Evolutionary conservation across 1,140 invertebrate species (phyloP).

Genomic region (Chironomus striatipennis): DNA sequence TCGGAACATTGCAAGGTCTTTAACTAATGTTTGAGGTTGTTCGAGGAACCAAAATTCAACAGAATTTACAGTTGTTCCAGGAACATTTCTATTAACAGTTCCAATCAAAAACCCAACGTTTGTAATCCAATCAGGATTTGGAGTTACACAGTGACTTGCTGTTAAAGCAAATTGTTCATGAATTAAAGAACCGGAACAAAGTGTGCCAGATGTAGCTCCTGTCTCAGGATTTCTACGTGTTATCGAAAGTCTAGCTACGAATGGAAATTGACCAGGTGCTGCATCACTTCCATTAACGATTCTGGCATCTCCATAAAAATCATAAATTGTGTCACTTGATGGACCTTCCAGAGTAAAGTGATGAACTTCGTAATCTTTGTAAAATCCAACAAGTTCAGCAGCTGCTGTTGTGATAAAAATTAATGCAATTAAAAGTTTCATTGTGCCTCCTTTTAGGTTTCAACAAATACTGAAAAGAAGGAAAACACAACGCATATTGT

Average conservation of each 20-base stretch:
- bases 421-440: neutral
- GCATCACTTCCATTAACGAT: neutral
- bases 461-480: no score
- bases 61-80: neutral
- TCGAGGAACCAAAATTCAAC: neutral
- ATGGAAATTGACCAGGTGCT: neutral
- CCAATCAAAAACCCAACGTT: neutral
- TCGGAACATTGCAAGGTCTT: neutral
- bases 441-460: no score
- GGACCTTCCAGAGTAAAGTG: neutral
- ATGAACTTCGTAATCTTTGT: neutral
- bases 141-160: neutral
- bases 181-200: neutral
- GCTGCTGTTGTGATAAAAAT: neutral
- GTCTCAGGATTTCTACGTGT: neutral
- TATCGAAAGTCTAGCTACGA: neutral
- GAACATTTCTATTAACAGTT: neutral
- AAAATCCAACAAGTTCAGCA: neutral
- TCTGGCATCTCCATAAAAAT: neutral
- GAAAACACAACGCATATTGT: no score
- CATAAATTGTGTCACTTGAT: neutral
- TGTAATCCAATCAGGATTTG: neutral
- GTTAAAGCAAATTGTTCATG: neutral
- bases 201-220: neutral
- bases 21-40: neutral